Base-by-base conservation (phyloP, 1,140 invertebrate genomes). In the Caerostris darwini region DNA sequence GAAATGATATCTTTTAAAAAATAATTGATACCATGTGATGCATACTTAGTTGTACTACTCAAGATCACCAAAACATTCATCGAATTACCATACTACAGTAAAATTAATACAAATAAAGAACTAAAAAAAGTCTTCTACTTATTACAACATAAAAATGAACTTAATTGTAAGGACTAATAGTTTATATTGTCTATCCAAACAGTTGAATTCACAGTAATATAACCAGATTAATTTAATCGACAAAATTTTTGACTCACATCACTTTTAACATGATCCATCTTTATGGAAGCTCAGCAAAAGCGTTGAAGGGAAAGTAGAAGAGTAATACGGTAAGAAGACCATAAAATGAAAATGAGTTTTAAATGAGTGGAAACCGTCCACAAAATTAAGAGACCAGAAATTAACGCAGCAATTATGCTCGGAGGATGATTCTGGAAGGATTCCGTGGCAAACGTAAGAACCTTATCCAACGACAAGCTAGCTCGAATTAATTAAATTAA, bases 341-440 rank as follows among this genome's bases (percentile, higher is more conserved):
- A 53, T 77, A 77, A 77, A 77, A 77, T 10, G 8, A 77, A 77
- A 77, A 77, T 50, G 71, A 77, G 8, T 50, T 53, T 53, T 77
- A 77, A 77, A 77, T 53, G 19, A 77, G 50, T 77, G 71, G 71
- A 77, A 77, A 77, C 50, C 71, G 34, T 17, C 34, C 71, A 34
- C 71, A 77, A 77, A 77, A 77, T 77, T 77, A 77, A 77, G 71
- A 77, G 71, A 77, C 71, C 71, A 77, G 50, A 77, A 77, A 77
- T 77, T 77, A 77, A 50, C 34, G 71, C 10, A 50, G 71, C 71
- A 77, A 50, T 77, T 77, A 34, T 50, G 71, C 34, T 77, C 71
- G 10, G 53, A 77, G 50, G 50, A 7, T 10, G 10, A 77, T 67
- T 14, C 61, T 10, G 71, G 12, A 50, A 77, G 5, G 19, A 77